phyloP scores from a whole-genome alignment of 2,888 invertebrate genomes.

The Copidosoma aretas region DNA sequence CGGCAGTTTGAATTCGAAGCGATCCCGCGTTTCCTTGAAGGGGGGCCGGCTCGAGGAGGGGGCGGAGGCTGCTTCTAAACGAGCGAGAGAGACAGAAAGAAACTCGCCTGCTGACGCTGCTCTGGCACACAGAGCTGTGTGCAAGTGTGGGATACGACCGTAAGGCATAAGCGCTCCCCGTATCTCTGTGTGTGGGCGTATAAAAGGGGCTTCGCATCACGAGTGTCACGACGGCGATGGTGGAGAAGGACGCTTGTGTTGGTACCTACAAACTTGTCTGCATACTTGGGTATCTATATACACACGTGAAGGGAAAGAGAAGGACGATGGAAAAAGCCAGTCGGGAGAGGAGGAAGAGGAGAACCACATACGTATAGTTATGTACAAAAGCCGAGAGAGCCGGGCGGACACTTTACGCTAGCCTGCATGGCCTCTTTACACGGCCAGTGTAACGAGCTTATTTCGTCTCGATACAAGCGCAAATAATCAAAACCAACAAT shows the following conservation, averaged over 20 bases:
- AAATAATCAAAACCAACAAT: too few species aligned
- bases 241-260: neutral
- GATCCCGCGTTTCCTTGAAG: slow-evolving; percentile 62
- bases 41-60: slow-evolving; percentile 43
- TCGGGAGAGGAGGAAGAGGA: too few species aligned
- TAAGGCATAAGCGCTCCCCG: too few species aligned
- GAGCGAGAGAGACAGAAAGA: slow-evolving; percentile 8
- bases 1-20: slow-evolving; percentile 63
- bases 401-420: neutral
- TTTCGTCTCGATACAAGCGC: neutral
- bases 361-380: too few species aligned
- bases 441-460: neutral
- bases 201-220: neutral
- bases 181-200: too few species aligned
- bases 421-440: neutral
- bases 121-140: too few species aligned
- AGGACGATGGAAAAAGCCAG: neutral
- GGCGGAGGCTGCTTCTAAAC: slow-evolving; percentile 27
- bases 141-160: too few species aligned
- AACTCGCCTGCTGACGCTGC: neutral
- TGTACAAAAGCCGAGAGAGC: neutral
- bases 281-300: neutral
- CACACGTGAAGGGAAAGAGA: neutral
- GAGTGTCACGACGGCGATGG: neutral
- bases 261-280: neutral